A percentile compares a stretch with the other conserved stretches of the same genome.
Conservation (phyloP, 2,797 vertebrate species). For the Ctenochaetus hawaiiensis region DNA sequence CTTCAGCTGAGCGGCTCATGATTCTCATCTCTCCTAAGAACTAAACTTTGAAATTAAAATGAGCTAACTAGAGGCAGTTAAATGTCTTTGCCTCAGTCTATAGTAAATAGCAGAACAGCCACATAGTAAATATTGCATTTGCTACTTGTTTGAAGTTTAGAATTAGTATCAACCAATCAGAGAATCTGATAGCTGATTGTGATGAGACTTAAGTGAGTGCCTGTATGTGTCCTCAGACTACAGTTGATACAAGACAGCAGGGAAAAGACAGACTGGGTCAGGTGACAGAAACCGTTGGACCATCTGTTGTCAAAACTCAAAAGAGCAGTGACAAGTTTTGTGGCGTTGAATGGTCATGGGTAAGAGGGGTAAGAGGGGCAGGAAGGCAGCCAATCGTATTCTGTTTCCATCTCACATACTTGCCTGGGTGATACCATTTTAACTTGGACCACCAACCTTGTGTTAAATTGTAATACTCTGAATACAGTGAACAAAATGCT, state of each 20-base stretch:
- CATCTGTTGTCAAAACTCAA: constrained; percentile 84
- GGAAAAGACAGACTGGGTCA: constrained; percentile 63
- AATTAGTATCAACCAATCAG: constrained; percentile 2
- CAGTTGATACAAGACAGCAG: constrained; percentile 39
- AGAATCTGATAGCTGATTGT: constrained; percentile 11
- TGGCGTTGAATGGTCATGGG: constrained; percentile 46
- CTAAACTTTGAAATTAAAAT: constrained; percentile 6
- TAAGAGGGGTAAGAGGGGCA: constrained; percentile 30
- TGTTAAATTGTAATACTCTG: constrained; percentile 1
- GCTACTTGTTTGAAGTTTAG: constrained; percentile 12
- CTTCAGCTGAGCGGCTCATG: constrained; percentile 16
- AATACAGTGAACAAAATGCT: neutral
- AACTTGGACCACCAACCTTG: constrained; percentile 13
- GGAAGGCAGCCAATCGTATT: constrained; percentile 9
- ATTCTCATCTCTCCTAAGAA: constrained; percentile 27
- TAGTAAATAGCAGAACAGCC: constrained; percentile 1
- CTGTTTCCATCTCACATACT: neutral
- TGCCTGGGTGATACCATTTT: constrained; percentile 1
- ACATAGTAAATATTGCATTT: constrained; percentile 2
- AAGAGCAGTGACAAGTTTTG: constrained; percentile 71
- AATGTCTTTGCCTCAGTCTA: neutral
- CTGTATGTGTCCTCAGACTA: neutral
- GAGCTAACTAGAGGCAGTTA: neutral
- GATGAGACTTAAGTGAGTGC: neutral
- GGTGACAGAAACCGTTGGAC: constrained; percentile 80